A percentile compares a stretch with the other conserved stretches of the same genome.
Conservation (phyloP, 2,888 invertebrate species). For the Pegoplata infirma region DNA sequence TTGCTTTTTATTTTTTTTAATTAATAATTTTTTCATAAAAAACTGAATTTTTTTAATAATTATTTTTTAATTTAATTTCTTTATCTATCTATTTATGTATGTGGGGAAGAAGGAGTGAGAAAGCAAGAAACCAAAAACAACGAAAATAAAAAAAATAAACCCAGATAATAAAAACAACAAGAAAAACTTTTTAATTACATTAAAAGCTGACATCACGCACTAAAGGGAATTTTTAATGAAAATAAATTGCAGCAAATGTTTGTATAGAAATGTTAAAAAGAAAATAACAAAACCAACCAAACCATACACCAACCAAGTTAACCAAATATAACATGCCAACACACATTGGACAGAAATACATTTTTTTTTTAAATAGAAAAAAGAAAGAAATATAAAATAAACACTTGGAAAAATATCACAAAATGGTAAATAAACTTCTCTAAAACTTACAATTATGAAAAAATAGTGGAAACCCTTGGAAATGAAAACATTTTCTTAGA, state of each 20-base stretch:
- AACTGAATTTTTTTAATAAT: neutral
- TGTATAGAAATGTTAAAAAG: constrained; percentile 57
- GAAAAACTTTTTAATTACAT: constrained; percentile 63
- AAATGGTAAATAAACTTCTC: too few species aligned
- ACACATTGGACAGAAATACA: constrained; percentile 2
- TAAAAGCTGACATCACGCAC: constrained; percentile 63
- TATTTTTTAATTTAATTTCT: neutral
- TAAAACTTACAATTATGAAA: too few species aligned
- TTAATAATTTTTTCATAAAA: too few species aligned
- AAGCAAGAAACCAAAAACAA: too few species aligned
- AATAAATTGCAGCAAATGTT: constrained; percentile 63
- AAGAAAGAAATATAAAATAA: constrained; percentile 10
- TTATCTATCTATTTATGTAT: too few species aligned
- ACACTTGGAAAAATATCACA: constrained; percentile 14
- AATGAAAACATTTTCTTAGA: too few species aligned
- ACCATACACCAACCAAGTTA: neutral
- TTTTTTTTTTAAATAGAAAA: neutral
- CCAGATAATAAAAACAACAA: constrained; percentile 29
- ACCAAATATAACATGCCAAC: constrained; percentile 11
- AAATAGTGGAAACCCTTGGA: too few species aligned
- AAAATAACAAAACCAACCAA: constrained; percentile 44
- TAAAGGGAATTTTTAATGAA: constrained; percentile 64
- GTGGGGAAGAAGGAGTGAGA: neutral
- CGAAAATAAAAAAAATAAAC: neutral
- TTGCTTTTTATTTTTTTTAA: too few species aligned